Percentiles rank a stretch among this genome's conserved stretches.
Evolutionary conservation across 1,140 invertebrate genomes (phyloP).

Genomic region (Drosophila varians): DNA sequence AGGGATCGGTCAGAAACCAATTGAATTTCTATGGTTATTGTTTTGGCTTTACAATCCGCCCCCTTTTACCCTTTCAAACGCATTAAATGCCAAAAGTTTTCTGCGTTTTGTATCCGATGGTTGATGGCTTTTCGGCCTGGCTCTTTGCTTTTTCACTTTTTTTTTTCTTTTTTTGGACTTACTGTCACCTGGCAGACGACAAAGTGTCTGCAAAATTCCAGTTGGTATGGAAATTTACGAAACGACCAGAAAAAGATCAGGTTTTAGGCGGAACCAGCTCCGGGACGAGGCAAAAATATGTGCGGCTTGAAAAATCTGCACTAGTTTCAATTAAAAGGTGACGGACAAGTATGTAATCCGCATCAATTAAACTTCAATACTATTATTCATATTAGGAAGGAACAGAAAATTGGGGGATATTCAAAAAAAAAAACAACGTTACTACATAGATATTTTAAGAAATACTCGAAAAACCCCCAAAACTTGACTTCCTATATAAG

Average conservation of each 20-base stretch:
- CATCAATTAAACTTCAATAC: background rate
- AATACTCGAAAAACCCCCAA: background rate
- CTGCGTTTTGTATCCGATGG: background rate
- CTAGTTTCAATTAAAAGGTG: slow-evolving; percentile 8
- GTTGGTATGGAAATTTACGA: slow-evolving; percentile 42
- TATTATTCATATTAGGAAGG: background rate
- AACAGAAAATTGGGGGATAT: background rate
- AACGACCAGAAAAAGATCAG: slow-evolving; percentile 26
- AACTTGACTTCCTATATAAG: background rate
- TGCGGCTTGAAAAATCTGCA: background rate
- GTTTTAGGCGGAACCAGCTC: slow-evolving; percentile 21
- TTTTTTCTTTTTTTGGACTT: background rate
- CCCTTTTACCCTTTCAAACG: background rate
- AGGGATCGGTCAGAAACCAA: slow-evolving; percentile 13
- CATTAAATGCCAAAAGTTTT: slow-evolving; percentile 21
- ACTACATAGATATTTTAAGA: no score
- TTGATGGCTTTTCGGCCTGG: background rate
- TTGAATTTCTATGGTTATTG: slow-evolving; percentile 24
- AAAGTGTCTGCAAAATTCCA: slow-evolving; percentile 39
- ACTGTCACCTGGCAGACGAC: slow-evolving; percentile 24
- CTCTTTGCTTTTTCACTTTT: no score
- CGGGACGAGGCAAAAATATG: background rate
- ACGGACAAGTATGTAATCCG: background rate
- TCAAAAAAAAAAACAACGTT: background rate
- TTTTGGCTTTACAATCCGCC: slow-evolving; percentile 5